Evolutionary conservation across 2,113 vertebrate species (phyloP), one percentile per base, ranked within the genome.

Genomic region (Nymphicus hollandicus): DNA sequence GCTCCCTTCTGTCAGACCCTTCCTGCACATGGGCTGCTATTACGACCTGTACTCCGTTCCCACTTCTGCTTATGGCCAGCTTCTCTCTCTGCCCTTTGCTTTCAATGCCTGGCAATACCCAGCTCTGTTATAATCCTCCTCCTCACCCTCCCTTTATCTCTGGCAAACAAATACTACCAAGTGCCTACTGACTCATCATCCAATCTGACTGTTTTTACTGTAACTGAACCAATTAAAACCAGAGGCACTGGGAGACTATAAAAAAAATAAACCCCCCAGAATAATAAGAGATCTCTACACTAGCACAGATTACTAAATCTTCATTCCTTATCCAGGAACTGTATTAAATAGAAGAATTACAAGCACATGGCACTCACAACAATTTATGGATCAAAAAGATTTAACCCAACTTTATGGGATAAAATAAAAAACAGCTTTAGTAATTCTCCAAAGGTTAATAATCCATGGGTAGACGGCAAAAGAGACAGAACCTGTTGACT

Each of bases 401-500:
- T 96, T 94, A 96, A 84, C 78, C 60, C 33, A 95, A 90, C 29
- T 88, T 96, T 39, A 89, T 60, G 87, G 52, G 64, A 81, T 85
- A 85, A 91, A 95, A 93, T 80, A 66, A 96, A 89, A 76, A 93
- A 94, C 39, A 85, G 85, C 28, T 95, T 94, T 55, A 87, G 94
- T 90, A 91, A 94, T 93, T 93, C 66, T 92, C 46, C 71, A 53
- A 88, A 96, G 91, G 87, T 97, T 97, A 97, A 94, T 81, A 90
- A 95, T 84, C 70, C 81, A 96, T 80, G 60, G 47, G 91, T 91
- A 93, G 74, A 74, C 69, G 82, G 94, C 58, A 74, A 63, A 68
- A 96, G 35, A 94, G 33, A 86, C 65, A 76, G 61, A 96, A 97
- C 77, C 69, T 93, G 72, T 90, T 98, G 97, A 97, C 74, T 81